Evolutionary conservation across 1,140 invertebrate species (phyloP).

Genomic region (Neodiprion lecontei): DNA sequence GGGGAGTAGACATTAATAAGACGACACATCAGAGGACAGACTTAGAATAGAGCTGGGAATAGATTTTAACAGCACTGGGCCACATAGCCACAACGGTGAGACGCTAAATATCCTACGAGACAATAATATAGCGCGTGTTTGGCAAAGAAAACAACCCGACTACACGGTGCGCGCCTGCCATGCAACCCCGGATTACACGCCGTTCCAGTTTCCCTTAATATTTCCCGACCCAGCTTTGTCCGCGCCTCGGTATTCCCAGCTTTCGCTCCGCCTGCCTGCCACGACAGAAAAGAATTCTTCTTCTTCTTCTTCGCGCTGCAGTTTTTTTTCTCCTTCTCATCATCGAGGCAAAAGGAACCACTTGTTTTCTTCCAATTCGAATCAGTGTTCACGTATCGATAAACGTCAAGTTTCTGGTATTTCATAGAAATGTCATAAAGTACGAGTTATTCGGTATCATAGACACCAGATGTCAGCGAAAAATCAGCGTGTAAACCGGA

Average conservation of each 20-base stretch:
- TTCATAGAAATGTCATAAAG: no score
- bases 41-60: conserved; percentile 53
- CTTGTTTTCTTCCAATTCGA: not conserved
- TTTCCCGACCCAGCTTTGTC: not conserved
- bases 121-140: conserved; percentile 5
- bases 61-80: conserved; percentile 48
- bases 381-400: no score
- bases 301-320: no score
- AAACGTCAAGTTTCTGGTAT: no score
- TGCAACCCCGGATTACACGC: not conserved
- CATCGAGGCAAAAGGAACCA: no score
- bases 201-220: conserved; percentile 1
- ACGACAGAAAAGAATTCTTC: no score
- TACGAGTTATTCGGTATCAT: no score
- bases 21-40: conserved; percentile 41
- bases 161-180: not conserved
- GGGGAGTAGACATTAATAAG: conserved; percentile 51
- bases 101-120: conserved; percentile 7
- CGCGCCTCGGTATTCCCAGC: not conserved
- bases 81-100: conserved; percentile 23
- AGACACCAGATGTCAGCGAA: no score
- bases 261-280: no score
- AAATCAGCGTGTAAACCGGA: no score
- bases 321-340: no score
- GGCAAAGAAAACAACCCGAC: not conserved